These are phyloP conservation scores for Drosophila tanythrix DNA, from an alignment of 2,888 invertebrate species.

Conservation along the genomic window DNA sequence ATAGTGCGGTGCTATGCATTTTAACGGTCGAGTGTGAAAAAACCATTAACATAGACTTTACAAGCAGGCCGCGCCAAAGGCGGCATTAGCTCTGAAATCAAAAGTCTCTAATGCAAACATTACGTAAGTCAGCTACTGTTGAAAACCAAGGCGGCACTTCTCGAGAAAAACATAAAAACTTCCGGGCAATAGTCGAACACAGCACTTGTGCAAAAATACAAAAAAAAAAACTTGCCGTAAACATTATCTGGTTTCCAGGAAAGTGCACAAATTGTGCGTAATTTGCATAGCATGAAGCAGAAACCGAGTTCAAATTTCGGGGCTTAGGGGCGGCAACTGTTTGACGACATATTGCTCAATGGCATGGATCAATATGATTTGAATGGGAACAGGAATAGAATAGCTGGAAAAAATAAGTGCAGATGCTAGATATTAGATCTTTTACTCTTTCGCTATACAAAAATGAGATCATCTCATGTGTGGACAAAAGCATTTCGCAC, in stretches of 20 bases:
- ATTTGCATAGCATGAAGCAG: slow-evolving; percentile 64
- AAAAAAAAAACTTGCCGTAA: slow-evolving; percentile 17
- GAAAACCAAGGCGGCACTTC: slow-evolving; percentile 48
- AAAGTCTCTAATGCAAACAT: slow-evolving; percentile 69
- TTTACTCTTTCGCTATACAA: slow-evolving; percentile 69
- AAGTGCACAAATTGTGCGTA: slow-evolving; percentile 74
- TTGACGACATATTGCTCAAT: slow-evolving; percentile 78
- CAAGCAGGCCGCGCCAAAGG: slow-evolving; percentile 27
- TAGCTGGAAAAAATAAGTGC: slow-evolving; percentile 20
- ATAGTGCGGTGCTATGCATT: slow-evolving; percentile 50
- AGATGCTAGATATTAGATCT: slow-evolving; percentile 33
- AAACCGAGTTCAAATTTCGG: slow-evolving; percentile 4
- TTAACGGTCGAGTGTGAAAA: slow-evolving; percentile 78
- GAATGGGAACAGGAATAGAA: slow-evolving; percentile 41
- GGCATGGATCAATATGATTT: slow-evolving; percentile 65
- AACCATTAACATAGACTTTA: slow-evolving; percentile 53
- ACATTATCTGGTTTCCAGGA: slow-evolving; percentile 63
- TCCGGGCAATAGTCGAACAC: slow-evolving; percentile 32
- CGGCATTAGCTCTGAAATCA: slow-evolving; percentile 53
- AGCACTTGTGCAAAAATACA: slow-evolving; percentile 55
- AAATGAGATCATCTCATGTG: slow-evolving; percentile 75
- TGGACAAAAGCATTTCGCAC: slow-evolving; percentile 75
- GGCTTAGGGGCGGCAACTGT: slow-evolving; percentile 74
- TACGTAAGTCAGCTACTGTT: slow-evolving; percentile 74
- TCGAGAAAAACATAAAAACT: slow-evolving; percentile 69